Evolutionary conservation across 2,888 invertebrate species (phyloP).

Genomic region (Apotomis turbidana): DNA sequence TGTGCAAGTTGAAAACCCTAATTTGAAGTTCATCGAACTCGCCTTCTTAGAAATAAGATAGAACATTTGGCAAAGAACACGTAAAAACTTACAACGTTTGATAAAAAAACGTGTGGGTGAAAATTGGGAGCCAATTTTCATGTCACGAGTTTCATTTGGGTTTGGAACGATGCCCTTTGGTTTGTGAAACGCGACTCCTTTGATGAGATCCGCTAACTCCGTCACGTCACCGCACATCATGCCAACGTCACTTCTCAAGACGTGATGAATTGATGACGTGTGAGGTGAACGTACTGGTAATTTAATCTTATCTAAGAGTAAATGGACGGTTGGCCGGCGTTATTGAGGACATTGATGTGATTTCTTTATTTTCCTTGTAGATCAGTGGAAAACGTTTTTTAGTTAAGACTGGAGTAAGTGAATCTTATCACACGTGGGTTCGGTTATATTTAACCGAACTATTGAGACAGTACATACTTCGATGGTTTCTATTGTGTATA

Average conservation of each 20-base stretch:
- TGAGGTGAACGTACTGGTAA: conserved; percentile 37
- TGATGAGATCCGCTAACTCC: conserved; percentile 14
- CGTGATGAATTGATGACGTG: conserved; percentile 21
- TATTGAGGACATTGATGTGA: conserved; percentile 18
- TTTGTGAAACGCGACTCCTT: conserved; percentile 8
- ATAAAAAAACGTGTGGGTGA: conserved; percentile 31
- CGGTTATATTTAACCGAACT: no score
- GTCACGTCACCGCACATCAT: conserved; percentile 14
- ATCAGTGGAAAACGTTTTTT: no score
- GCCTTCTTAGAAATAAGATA: conserved; percentile 62
- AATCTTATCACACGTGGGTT: no score
- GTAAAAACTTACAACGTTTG: conserved; percentile 51
- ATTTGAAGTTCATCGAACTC: conserved; percentile 69
- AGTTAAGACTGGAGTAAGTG: no score
- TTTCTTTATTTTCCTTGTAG: conserved; percentile 21
- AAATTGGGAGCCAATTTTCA: conserved; percentile 35
- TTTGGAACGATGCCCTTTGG: conserved; percentile 7
- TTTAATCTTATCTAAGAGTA: conserved; percentile 40
- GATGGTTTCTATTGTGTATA: no score
- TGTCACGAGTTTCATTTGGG: conserved; percentile 27
- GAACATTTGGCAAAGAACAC: conserved; percentile 70
- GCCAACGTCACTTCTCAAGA: neutral
- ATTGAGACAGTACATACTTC: no score
- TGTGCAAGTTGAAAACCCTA: conserved; percentile 56
- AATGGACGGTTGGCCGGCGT: conserved; percentile 23